A percentile compares a stretch with the other conserved stretches of the same genome.
These are phyloP conservation scores for Scaptomyza hsui DNA, from an alignment of 1,140 invertebrate species.

Conservation along the genomic window DNA sequence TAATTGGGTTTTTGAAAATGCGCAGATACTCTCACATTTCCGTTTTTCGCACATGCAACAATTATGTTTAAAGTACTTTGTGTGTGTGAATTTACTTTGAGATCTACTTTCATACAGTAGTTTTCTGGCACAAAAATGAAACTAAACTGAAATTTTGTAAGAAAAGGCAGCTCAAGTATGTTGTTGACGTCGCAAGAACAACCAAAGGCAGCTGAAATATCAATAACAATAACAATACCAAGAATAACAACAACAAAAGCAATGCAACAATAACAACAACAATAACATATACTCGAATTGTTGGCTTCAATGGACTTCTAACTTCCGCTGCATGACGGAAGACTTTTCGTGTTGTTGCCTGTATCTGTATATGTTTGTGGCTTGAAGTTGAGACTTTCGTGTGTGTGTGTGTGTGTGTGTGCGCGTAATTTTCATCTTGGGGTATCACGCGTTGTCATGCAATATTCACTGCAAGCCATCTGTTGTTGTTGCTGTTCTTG, in stretches of 20 bases:
- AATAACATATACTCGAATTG: conserved; percentile 15
- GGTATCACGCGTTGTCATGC: conserved; percentile 66
- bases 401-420: conserved; percentile 20
- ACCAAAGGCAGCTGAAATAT: conserved; percentile 42
- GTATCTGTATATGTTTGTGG: not conserved
- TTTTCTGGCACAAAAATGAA: conserved; percentile 8
- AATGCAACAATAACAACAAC: conserved; percentile 29
- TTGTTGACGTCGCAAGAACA: conserved; percentile 55
- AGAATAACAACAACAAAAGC: conserved; percentile 20
- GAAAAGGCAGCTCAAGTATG: conserved; percentile 42
- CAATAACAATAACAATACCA: conserved; percentile 27
- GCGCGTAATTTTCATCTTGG: conserved; percentile 51
- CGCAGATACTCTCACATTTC: too few species aligned
- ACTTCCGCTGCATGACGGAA: conserved; percentile 63
- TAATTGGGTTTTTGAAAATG: conserved; percentile 3
- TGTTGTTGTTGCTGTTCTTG: conserved; percentile 28
- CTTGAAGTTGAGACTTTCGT: conserved; percentile 9
- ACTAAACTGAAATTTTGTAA: conserved; percentile 43
- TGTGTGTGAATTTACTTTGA: not conserved
- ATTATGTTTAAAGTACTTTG: not conserved
- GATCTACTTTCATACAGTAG: not conserved
- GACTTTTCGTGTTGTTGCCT: conserved; percentile 42
- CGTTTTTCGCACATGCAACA: conserved; percentile 4
- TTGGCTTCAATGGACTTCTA: conserved; percentile 60
- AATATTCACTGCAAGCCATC: conserved; percentile 59